Percentiles rank a stretch among this genome's conserved stretches.
Conservation (phyloP, 35 echinoderm and acorn worm genomes). For the Heliocidaris tuberculata region DNA sequence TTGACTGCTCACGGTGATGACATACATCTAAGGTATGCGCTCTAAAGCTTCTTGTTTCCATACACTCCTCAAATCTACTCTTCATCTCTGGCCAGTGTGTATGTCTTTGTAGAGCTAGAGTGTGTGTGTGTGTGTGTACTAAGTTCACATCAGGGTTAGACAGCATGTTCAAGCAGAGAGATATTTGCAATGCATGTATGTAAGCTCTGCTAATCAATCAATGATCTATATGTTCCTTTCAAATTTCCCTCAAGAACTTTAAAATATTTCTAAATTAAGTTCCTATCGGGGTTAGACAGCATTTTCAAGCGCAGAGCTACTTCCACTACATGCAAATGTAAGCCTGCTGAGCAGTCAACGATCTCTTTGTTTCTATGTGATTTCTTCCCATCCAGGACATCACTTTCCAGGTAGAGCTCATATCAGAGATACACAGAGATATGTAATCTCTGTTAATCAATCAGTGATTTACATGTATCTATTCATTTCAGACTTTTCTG, state of each 20-base stretch:
- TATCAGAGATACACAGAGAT: not conserved
- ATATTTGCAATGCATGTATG: not conserved
- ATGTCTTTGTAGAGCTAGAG: not conserved
- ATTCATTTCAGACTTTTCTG: not conserved
- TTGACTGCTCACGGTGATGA: conserved; percentile 12
- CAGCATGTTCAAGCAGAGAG: not conserved
- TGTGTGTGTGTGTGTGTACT: not conserved
- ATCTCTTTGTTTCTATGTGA: no score
- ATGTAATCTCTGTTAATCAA: not conserved
- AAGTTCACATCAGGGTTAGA: conserved; percentile 21
- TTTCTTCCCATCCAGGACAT: no score
- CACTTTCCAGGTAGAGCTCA: not conserved
- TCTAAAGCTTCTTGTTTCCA: not conserved
- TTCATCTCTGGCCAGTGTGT: not conserved
- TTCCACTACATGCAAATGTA: not conserved
- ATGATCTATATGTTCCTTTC: not conserved
- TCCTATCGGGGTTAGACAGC: not conserved
- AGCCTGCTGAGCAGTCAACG: not conserved
- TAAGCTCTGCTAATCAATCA: not conserved
- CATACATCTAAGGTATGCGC: conserved; percentile 2
- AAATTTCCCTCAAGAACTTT: not conserved
- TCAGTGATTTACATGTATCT: not conserved
- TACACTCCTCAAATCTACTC: not conserved
- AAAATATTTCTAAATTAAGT: not conserved
- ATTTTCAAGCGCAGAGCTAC: not conserved